A percentile compares a stretch with the other conserved stretches of the same genome.
Evolutionary conservation across 1,140 invertebrate genomes (phyloP).

Genomic region (Orussus abietinus): DNA sequence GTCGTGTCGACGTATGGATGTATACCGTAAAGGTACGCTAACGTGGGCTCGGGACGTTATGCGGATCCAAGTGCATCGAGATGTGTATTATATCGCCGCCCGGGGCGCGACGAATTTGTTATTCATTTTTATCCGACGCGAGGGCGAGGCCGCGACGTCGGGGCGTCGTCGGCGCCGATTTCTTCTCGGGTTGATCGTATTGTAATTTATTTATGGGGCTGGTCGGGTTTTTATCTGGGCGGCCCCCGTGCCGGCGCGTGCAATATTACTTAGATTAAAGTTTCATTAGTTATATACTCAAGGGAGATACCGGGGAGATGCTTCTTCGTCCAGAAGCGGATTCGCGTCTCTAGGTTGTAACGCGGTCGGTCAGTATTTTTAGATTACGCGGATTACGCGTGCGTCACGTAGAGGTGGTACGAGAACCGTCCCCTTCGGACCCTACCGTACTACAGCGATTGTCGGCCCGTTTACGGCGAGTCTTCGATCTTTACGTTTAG

Average conservation of each 20-base stretch:
- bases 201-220: constrained; percentile 14
- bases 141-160: too few relatives aligned
- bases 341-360: too few relatives aligned
- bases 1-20: too few relatives aligned
- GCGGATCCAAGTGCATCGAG: constrained; percentile 7
- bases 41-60: too few relatives aligned
- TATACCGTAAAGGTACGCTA: too few relatives aligned
- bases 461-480: too few relatives aligned
- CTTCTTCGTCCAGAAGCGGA: constrained; percentile 17
- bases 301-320: constrained; percentile 35
- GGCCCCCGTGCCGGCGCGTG: constrained; percentile 45
- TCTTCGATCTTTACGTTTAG: too few relatives aligned
- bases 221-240: neutral
- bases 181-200: constrained; percentile 13
- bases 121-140: neutral
- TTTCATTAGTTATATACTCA: constrained; percentile 29
- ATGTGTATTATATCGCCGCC: too few relatives aligned
- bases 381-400: constrained; percentile 16
- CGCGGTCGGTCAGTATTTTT: constrained; percentile 30
- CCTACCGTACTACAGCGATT: too few relatives aligned
- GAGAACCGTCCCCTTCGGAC: too few relatives aligned
- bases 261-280: constrained; percentile 47
- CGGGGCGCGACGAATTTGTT: too few relatives aligned
- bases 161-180: too few relatives aligned
- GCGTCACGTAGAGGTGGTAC: neutral